phyloP scores from a whole-genome alignment of 2,797 vertebrate species.

The Coranthus polyacanthus region DNA sequence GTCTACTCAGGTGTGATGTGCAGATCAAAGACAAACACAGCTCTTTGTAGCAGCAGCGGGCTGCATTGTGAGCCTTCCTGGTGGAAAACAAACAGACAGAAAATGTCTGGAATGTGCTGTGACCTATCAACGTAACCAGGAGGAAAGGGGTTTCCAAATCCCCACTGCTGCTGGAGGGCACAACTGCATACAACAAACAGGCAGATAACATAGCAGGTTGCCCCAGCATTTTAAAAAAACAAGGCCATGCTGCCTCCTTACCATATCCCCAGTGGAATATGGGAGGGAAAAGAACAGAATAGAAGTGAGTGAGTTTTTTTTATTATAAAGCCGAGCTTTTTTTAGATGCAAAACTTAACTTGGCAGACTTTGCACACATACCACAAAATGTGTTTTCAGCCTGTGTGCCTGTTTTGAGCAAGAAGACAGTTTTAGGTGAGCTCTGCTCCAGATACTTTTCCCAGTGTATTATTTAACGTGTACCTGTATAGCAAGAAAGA shows the following conservation, averaged over 20 bases:
- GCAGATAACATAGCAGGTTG: slow-evolving; percentile 39
- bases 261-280: slow-evolving; percentile 44
- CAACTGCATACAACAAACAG: slow-evolving; percentile 49
- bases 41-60: slow-evolving; percentile 48
- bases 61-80: slow-evolving; percentile 63
- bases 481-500: slow-evolving; percentile 44
- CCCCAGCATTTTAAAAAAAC: slow-evolving; percentile 56
- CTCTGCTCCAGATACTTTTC: slow-evolving; percentile 45
- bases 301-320: slow-evolving; percentile 22
- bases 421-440: slow-evolving; percentile 63
- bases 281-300: slow-evolving; percentile 32
- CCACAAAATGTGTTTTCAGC: slow-evolving; percentile 61
- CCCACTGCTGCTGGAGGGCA: slow-evolving; percentile 61
- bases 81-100: slow-evolving; percentile 77
- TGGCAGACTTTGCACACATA: slow-evolving; percentile 51
- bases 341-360: slow-evolving; percentile 51
- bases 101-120: slow-evolving; percentile 80
- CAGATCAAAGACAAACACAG: slow-evolving; percentile 57
- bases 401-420: slow-evolving; percentile 30
- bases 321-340: slow-evolving; percentile 36
- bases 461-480: slow-evolving; percentile 32
- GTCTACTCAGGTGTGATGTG: slow-evolving; percentile 54
- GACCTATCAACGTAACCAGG: slow-evolving; percentile 71
- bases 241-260: slow-evolving; percentile 42
- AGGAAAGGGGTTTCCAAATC: slow-evolving; percentile 67